phyloP scores from a whole-genome alignment of 2,888 invertebrate genomes.

The Stegophylla sp. region DNA sequence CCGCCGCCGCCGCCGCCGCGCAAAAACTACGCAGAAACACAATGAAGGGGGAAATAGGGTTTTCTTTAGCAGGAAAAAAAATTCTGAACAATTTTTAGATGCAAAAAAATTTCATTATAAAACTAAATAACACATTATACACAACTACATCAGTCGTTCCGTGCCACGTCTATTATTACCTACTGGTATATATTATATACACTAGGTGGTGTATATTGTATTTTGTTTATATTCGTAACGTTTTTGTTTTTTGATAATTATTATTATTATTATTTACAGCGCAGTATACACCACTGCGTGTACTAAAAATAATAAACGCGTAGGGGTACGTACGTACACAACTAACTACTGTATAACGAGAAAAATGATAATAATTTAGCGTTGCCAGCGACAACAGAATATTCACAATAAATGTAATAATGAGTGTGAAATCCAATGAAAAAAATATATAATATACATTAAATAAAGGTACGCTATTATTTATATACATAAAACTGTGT shows the following conservation, averaged over 20 bases:
- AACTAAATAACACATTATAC: background rate
- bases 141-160: too few relatives aligned
- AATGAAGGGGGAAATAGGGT: background rate
- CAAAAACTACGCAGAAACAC: constrained; percentile 18
- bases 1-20: background rate
- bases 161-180: too few relatives aligned
- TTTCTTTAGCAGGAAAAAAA: background rate
- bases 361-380: background rate
- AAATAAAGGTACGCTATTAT: background rate
- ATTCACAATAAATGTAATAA: background rate
- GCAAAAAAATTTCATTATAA: constrained; percentile 5
- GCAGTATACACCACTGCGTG: too few relatives aligned
- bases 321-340: too few relatives aligned
- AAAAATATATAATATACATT: background rate
- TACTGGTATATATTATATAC: too few relatives aligned
- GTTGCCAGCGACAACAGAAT: background rate
- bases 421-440: background rate
- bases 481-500: background rate
- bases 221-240: too few relatives aligned
- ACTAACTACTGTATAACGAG: background rate
- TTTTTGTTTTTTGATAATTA: background rate
- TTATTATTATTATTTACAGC: background rate
- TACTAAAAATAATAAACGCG: too few relatives aligned
- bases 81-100: background rate
- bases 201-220: too few relatives aligned